Evolutionary conservation across 1,140 invertebrate species (phyloP).

Genomic region (Magallana angulata): DNA sequence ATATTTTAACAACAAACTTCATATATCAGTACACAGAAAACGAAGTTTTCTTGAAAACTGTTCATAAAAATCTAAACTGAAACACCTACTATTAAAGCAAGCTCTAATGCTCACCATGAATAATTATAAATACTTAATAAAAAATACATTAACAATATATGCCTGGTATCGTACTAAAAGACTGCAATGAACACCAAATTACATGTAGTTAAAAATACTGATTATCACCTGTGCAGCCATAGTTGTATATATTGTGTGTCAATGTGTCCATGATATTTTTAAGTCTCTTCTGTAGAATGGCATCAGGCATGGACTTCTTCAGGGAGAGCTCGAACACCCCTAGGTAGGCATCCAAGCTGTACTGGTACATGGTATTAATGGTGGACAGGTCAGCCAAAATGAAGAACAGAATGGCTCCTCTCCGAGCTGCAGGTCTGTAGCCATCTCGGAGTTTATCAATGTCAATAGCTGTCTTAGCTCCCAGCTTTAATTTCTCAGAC

Average conservation of each 20-base stretch:
- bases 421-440: conserved; percentile 89
- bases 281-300: conserved; percentile 85
- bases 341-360: conserved; percentile 85
- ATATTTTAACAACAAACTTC: too few relatives aligned
- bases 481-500: conserved; percentile 85
- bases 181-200: too few relatives aligned
- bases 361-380: conserved; percentile 95
- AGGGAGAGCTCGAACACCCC: conserved; percentile 90
- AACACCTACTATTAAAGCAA: too few relatives aligned
- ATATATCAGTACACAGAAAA: too few relatives aligned
- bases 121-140: too few relatives aligned
- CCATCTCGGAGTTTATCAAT: conserved; percentile 90
- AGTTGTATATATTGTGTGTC: conserved; percentile 92
- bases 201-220: too few relatives aligned
- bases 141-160: too few relatives aligned
- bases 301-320: conserved; percentile 88
- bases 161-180: too few relatives aligned
- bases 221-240: conserved; percentile 88
- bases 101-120: too few relatives aligned
- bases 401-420: conserved; percentile 93
- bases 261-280: conserved; percentile 90
- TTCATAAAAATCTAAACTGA: too few relatives aligned
- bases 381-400: conserved; percentile 91
- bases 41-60: too few relatives aligned
- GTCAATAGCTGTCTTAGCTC: conserved; percentile 86